phyloP scores from a whole-genome alignment of 1,140 invertebrate species.

The Dendroctonus valens region DNA sequence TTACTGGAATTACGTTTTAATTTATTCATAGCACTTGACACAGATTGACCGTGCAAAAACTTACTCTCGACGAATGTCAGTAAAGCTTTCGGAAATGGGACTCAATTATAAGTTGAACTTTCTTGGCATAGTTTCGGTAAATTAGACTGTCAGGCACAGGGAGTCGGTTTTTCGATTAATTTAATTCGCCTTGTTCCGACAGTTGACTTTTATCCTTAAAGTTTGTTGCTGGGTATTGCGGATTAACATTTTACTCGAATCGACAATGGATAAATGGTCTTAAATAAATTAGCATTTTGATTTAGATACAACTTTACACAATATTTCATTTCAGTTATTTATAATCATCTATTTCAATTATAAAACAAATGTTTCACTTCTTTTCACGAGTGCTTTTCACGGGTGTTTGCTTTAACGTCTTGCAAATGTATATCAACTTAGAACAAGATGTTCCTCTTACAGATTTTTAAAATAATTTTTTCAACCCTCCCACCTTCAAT shows the following conservation, averaged over 20 bases:
- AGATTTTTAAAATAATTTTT: no score
- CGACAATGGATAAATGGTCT: background rate
- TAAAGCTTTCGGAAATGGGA: constrained; percentile 19
- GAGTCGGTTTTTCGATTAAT: constrained; percentile 22
- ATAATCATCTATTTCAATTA: no score
- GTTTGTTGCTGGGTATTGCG: background rate
- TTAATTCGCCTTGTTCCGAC: constrained; percentile 11
- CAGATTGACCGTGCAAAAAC: constrained; percentile 23
- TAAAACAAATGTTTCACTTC: no score
- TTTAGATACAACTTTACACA: no score
- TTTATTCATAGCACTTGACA: constrained; percentile 18
- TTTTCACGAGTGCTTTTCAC: no score
- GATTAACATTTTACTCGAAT: constrained; percentile 1
- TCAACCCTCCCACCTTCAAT: no score
- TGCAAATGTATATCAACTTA: no score
- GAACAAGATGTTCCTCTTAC: no score
- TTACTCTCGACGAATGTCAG: constrained; percentile 19
- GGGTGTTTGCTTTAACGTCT: no score
- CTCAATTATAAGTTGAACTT: constrained; percentile 26
- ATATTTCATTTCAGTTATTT: no score
- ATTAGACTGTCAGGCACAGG: constrained; percentile 25
- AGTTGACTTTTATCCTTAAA: constrained; percentile 14
- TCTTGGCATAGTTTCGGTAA: constrained; percentile 26
- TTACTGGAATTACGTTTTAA: constrained; percentile 3
- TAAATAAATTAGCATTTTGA: background rate